phyloP scores from a whole-genome alignment of 2,888 invertebrate genomes.

The Stramonita haemastoma region DNA sequence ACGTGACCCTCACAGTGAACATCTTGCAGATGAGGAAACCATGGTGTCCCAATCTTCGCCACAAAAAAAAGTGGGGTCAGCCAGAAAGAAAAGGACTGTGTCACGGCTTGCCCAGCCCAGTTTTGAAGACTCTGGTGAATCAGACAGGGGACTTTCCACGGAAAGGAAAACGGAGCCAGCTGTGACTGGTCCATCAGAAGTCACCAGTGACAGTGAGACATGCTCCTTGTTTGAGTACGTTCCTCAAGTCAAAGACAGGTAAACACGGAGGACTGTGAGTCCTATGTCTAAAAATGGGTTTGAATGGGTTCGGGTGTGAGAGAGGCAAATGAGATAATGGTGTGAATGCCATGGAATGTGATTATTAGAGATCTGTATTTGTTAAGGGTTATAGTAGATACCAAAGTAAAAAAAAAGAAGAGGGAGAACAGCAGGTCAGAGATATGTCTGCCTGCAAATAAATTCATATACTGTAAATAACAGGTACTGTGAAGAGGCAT shows the following conservation, averaged over 20 bases:
- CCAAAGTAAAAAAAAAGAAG: too few relatives aligned
- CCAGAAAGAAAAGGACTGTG: not conserved
- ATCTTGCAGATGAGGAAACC: not conserved
- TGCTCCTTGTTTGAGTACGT: constrained; percentile 61
- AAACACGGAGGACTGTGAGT: not conserved
- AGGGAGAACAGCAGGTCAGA: too few relatives aligned
- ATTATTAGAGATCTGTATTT: too few relatives aligned
- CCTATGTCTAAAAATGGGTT: too few relatives aligned
- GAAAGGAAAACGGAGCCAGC: constrained; percentile 5
- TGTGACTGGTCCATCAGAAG: constrained; percentile 31
- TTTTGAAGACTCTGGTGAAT: constrained; percentile 57
- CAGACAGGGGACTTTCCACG: constrained; percentile 35
- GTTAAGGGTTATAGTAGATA: too few relatives aligned
- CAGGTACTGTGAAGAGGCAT: too few relatives aligned
- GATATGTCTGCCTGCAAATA: too few relatives aligned
- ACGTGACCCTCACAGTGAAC: not conserved
- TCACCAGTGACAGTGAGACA: constrained; percentile 54
- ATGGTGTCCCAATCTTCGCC: not conserved
- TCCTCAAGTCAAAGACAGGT: constrained; percentile 42
- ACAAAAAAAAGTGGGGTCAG: not conserved
- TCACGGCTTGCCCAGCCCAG: constrained; percentile 55
- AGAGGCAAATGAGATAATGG: too few relatives aligned
- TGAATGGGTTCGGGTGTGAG: too few relatives aligned
- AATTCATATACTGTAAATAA: too few relatives aligned
- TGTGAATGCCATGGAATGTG: too few relatives aligned